These are phyloP conservation scores for Apis cerana DNA, from an alignment of 1,140 invertebrate species.

Conservation along the genomic window DNA sequence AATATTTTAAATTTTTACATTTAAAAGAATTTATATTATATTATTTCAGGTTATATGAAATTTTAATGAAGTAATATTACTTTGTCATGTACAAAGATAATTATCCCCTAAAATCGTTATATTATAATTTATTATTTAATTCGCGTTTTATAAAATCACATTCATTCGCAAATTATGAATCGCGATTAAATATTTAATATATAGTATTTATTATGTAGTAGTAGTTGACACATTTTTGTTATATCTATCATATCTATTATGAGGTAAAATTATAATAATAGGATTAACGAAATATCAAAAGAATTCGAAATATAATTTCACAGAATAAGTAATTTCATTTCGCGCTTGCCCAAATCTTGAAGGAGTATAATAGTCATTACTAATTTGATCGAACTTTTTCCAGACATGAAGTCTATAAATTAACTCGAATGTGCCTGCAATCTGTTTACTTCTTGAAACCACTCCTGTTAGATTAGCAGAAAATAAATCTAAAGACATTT, in stretches of 20 bases:
- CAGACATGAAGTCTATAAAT: constrained; percentile 73
- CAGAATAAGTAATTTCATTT: constrained; percentile 31
- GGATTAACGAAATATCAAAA: constrained; percentile 13
- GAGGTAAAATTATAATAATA: not conserved
- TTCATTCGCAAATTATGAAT: constrained; percentile 5
- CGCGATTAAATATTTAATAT: not conserved
- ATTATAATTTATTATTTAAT: not conserved
- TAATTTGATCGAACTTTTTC: constrained; percentile 67
- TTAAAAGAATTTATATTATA: constrained; percentile 25
- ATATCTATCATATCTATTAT: not conserved
- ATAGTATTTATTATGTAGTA: not conserved
- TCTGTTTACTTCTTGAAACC: constrained; percentile 79
- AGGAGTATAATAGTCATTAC: constrained; percentile 70
- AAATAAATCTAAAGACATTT: constrained; percentile 75
- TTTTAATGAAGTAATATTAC: not conserved
- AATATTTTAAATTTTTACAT: constrained; percentile 35
- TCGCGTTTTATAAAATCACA: constrained; percentile 7
- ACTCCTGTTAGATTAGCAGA: constrained; percentile 78
- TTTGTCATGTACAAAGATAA: not conserved
- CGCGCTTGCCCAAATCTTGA: constrained; percentile 51
- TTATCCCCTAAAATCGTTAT: constrained; percentile 2
- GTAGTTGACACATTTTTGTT: not conserved
- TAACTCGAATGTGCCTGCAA: constrained; percentile 81
- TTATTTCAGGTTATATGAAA: constrained; percentile 3
- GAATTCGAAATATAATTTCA: constrained; percentile 23